phyloP scores from a whole-genome alignment of 1,140 invertebrate genomes.

The Papilio polytes region DNA sequence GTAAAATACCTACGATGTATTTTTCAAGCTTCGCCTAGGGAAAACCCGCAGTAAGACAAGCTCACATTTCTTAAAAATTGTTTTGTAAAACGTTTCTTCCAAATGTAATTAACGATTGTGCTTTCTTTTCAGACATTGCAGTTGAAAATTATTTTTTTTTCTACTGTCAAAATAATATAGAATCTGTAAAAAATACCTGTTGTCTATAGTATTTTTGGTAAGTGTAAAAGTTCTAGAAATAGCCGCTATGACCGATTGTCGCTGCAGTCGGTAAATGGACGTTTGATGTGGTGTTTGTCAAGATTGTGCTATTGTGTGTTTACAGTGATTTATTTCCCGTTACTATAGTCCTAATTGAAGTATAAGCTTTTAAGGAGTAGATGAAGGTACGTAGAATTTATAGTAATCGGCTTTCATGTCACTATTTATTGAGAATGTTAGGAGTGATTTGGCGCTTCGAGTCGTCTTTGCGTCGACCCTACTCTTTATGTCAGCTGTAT shows the following conservation, averaged over 20 bases:
- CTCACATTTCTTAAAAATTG: neutral
- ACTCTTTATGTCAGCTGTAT: slow-evolving; percentile 81
- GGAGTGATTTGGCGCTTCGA: slow-evolving; percentile 73
- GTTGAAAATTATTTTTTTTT: neutral
- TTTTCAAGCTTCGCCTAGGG: no score
- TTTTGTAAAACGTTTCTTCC: neutral
- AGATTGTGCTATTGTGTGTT: slow-evolving; percentile 84
- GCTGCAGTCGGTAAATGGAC: slow-evolving; percentile 84
- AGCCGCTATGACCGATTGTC: slow-evolving; percentile 71
- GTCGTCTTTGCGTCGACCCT: slow-evolving; percentile 75
- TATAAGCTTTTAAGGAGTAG: slow-evolving; percentile 82
- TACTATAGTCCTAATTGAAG: slow-evolving; percentile 80
- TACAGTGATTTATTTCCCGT: slow-evolving; percentile 81
- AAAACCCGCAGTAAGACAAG: no score
- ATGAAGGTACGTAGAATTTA: slow-evolving; percentile 77
- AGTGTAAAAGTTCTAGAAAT: slow-evolving; percentile 70
- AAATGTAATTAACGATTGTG: no score
- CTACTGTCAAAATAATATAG: neutral
- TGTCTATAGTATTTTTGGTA: slow-evolving; percentile 59
- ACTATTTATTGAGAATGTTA: slow-evolving; percentile 44
- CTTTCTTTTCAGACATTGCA: neutral
- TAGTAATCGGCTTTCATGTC: slow-evolving; percentile 49
- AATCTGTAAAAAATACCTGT: neutral
- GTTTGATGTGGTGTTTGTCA: slow-evolving; percentile 84
- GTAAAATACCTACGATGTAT: no score